Percentiles rank a stretch among this genome's conserved stretches.
phyloP scores from a whole-genome alignment of 2,888 invertebrate genomes.

The Dolichomitus sp. region DNA sequence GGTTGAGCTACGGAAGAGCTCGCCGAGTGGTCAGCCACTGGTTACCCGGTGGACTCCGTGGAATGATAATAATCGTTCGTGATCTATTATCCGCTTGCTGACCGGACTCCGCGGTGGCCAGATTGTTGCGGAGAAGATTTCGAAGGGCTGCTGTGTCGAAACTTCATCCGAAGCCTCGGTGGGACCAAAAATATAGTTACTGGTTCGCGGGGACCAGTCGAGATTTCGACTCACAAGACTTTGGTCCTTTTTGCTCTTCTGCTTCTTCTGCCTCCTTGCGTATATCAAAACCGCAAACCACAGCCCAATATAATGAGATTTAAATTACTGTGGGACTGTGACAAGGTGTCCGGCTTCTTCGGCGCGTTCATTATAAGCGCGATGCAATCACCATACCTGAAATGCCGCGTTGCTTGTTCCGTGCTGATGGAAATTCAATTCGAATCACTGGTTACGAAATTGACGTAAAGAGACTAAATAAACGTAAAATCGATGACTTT shows the following conservation, averaged over 20 bases:
- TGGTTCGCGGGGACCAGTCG: slow-evolving; percentile 12
- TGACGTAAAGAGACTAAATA: slow-evolving; percentile 29
- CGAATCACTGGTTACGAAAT: slow-evolving; percentile 66
- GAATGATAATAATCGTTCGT: slow-evolving; percentile 70
- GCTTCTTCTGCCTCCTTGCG: slow-evolving; percentile 7
- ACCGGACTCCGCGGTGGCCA: neutral
- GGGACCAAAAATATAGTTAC: neutral
- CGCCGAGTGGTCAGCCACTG: slow-evolving; percentile 51
- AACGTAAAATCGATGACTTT: slow-evolving; percentile 10
- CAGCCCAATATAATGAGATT: slow-evolving; percentile 85
- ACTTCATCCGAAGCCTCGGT: neutral
- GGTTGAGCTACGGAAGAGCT: slow-evolving; percentile 8
- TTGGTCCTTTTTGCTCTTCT: neutral
- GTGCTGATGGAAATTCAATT: slow-evolving; percentile 82
- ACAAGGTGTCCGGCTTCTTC: slow-evolving; percentile 82
- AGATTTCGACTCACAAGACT: slow-evolving; percentile 14
- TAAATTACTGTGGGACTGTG: slow-evolving; percentile 85
- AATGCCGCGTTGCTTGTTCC: slow-evolving; percentile 65
- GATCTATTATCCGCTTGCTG: slow-evolving; percentile 66
- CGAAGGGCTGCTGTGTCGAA: slow-evolving; percentile 25
- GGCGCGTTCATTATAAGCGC: slow-evolving; percentile 72
- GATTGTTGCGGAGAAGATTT: slow-evolving; percentile 26
- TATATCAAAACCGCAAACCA: slow-evolving; percentile 83
- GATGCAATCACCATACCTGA: slow-evolving; percentile 33
- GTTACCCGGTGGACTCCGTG: slow-evolving; percentile 56